phyloP scores from a whole-genome alignment of 37 sponge, comb jelly and placozoan species.

The Chondrosia reniformis region DNA sequence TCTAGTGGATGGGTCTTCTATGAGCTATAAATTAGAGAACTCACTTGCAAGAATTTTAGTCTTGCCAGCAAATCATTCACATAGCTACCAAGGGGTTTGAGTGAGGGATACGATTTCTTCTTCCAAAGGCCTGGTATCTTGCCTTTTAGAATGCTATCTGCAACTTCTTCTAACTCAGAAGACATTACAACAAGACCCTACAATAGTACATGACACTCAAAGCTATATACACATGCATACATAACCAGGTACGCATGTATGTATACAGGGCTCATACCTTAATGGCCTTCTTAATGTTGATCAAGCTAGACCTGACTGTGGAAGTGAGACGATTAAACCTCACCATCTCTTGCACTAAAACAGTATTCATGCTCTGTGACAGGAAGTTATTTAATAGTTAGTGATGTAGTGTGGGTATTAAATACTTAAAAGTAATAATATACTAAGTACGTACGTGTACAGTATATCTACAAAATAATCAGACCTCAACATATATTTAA shows the following conservation, averaged over 20 bases:
- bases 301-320: conserved; percentile 71
- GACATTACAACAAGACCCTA: conserved; percentile 98
- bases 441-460: too few species aligned
- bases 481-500: too few species aligned
- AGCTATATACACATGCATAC: not conserved
- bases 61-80: conserved; percentile 95
- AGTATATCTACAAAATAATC: too few species aligned
- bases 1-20: too few species aligned
- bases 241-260: not conserved
- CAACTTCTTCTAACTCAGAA: conserved; percentile 94
- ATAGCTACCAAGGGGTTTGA: conserved; percentile 97
- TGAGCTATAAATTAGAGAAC: too few species aligned
- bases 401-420: too few species aligned
- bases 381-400: too few species aligned
- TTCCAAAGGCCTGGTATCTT: conserved; percentile 98
- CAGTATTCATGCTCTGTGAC: conserved; percentile 98
- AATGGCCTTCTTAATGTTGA: conserved; percentile 98
- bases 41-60: conserved; percentile 88
- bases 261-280: conserved; percentile 45
- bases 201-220: not conserved
- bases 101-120: conserved; percentile 97
- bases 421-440: too few species aligned
- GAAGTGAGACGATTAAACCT: conserved; percentile 90
- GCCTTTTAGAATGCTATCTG: conserved; percentile 84
- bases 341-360: conserved; percentile 99